Evolutionary conservation across 2,113 vertebrate species (phyloP).

Genomic region (Notechis scutatus): DNA sequence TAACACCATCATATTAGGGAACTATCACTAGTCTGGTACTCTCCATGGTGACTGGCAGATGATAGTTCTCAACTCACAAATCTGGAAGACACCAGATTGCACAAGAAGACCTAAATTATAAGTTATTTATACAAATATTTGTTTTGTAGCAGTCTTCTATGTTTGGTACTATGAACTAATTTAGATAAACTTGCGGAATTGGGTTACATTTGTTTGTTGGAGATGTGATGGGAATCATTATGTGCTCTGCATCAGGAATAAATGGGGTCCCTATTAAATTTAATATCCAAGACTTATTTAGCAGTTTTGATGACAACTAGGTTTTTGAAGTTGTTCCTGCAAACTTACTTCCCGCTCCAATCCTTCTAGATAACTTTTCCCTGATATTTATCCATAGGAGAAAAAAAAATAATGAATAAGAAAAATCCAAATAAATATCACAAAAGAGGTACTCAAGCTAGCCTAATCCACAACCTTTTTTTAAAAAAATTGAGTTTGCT

Average conservation of each 20-base stretch:
- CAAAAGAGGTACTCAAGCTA: neutral
- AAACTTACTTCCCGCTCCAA: neutral
- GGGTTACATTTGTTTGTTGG: neutral
- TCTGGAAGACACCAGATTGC: neutral
- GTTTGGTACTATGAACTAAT: neutral
- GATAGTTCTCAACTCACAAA: neutral
- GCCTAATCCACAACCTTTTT: neutral
- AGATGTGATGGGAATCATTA: neutral
- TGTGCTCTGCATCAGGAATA: neutral
- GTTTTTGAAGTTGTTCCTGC: neutral
- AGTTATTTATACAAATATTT: neutral
- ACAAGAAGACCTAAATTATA: neutral
- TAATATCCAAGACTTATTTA: neutral
- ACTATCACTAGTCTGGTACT: neutral
- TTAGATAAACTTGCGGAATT: neutral
- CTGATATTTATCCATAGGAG: neutral
- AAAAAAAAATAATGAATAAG: neutral
- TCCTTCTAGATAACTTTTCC: neutral
- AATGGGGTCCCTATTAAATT: neutral
- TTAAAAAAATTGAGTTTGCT: neutral
- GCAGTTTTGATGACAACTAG: neutral
- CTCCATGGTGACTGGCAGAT: neutral
- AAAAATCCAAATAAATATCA: neutral
- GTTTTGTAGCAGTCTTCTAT: neutral
- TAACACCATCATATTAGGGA: neutral